Evolutionary conservation across 2,113 vertebrate genomes (phyloP).

Genomic region (Sphyrna mokarran): DNA sequence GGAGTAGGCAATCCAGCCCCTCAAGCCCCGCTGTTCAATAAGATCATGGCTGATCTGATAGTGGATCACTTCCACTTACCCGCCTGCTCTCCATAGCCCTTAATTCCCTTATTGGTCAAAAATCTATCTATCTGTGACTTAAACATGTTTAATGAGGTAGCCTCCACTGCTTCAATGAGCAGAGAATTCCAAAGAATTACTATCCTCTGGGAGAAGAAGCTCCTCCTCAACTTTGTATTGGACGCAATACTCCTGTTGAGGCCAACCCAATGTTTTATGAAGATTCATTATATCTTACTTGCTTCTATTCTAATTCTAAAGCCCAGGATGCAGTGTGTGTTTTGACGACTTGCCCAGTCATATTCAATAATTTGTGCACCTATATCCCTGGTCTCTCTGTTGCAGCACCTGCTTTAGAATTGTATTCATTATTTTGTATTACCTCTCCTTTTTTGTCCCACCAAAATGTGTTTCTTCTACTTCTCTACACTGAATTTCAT

Average conservation of each 20-base stretch:
- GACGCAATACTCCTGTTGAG: neutral
- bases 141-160: too few species aligned
- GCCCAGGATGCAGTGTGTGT: neutral
- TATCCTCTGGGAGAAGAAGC: too few species aligned
- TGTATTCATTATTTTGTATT: neutral
- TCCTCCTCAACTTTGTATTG: too few species aligned
- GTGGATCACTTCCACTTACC: too few species aligned
- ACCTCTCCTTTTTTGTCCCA: neutral
- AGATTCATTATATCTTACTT: neutral
- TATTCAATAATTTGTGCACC: neutral
- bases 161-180: too few species aligned
- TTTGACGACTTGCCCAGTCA: neutral
- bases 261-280: neutral
- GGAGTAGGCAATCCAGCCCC: too few species aligned
- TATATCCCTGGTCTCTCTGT: neutral
- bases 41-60: too few species aligned
- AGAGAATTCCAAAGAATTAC: too few species aligned
- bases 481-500: neutral
- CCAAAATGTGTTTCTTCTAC: neutral
- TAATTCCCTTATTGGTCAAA: too few species aligned
- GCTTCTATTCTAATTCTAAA: neutral
- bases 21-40: too few species aligned
- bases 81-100: too few species aligned
- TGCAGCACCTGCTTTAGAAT: neutral
- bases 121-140: too few species aligned